A percentile compares a stretch with the other conserved stretches of the same genome.
phyloP scores from a whole-genome alignment of 1,140 invertebrate species.

The Steinernema khuongi region DNA sequence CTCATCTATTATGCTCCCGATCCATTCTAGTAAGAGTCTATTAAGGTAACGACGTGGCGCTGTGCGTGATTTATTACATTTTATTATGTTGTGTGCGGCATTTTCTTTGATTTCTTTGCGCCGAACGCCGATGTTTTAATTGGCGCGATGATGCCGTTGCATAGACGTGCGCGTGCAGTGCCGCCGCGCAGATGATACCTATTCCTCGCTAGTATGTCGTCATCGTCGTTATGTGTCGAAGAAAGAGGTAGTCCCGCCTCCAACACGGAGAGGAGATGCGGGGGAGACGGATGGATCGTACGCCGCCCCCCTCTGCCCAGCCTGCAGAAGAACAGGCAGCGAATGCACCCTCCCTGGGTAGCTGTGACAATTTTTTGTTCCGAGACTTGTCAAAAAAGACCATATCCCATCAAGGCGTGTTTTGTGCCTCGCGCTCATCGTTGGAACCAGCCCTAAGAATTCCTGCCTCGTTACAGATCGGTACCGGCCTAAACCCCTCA shows the following conservation, averaged over 20 bases:
- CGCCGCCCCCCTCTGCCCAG: neutral
- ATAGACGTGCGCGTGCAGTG: neutral
- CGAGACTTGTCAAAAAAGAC: neutral
- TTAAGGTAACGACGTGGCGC: neutral
- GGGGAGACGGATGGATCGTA: neutral
- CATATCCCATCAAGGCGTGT: too few relatives aligned
- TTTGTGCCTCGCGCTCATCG: neutral
- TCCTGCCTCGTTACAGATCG: too few relatives aligned
- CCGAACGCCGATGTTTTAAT: neutral
- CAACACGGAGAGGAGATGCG: neutral
- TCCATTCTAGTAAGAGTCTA: neutral
- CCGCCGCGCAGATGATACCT: neutral
- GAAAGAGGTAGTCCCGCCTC: slow-evolving; percentile 14
- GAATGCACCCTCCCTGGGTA: neutral
- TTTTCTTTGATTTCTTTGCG: neutral
- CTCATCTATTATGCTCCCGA: too few relatives aligned
- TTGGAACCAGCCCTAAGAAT: too few relatives aligned
- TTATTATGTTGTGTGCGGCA: neutral
- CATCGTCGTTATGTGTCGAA: slow-evolving; percentile 5
- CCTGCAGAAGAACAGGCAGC: neutral
- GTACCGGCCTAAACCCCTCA: too few relatives aligned
- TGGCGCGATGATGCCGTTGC: neutral
- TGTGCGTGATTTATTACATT: neutral
- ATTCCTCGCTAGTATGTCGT: neutral
- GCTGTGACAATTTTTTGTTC: neutral